Percentiles rank a stretch among this genome's conserved stretches.
These are phyloP conservation scores for Petrocephalus zakoni DNA, from an alignment of 2,113 vertebrate species.

Conservation along the genomic window DNA sequence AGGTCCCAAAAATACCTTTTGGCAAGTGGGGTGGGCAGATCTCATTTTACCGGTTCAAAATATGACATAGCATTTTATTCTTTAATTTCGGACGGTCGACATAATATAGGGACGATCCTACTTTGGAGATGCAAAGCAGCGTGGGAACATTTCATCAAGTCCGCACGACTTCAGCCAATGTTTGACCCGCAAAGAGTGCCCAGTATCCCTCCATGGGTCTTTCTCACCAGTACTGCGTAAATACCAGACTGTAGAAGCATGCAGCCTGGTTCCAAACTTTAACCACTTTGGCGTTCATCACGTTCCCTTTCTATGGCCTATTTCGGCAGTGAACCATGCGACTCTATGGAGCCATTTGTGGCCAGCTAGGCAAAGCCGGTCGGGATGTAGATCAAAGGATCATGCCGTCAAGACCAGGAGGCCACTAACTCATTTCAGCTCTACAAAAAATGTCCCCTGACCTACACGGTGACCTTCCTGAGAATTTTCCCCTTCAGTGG, in stretches of 20 bases:
- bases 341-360: not conserved
- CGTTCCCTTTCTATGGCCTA: not conserved
- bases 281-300: not conserved
- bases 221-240: not conserved
- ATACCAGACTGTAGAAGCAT: not conserved
- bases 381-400: not conserved
- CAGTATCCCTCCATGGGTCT: not conserved
- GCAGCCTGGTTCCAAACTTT: not conserved
- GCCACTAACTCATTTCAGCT: not conserved
- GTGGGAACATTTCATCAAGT: not conserved
- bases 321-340: not conserved
- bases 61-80: not conserved
- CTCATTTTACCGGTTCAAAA: not conserved
- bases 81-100: not conserved
- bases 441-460: slow-evolving; percentile 1
- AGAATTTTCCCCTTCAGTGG: not conserved
- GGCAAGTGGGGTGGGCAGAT: not conserved
- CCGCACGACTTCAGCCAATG: not conserved
- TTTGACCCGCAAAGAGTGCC: not conserved
- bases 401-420: not conserved
- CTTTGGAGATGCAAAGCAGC: not conserved
- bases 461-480: not conserved
- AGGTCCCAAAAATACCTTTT: no score
- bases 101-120: not conserved
- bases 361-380: not conserved